A percentile compares a stretch with the other conserved stretches of the same genome.
Evolutionary conservation across 1,140 invertebrate species (phyloP).

Genomic region (Aphelinus certus): DNA sequence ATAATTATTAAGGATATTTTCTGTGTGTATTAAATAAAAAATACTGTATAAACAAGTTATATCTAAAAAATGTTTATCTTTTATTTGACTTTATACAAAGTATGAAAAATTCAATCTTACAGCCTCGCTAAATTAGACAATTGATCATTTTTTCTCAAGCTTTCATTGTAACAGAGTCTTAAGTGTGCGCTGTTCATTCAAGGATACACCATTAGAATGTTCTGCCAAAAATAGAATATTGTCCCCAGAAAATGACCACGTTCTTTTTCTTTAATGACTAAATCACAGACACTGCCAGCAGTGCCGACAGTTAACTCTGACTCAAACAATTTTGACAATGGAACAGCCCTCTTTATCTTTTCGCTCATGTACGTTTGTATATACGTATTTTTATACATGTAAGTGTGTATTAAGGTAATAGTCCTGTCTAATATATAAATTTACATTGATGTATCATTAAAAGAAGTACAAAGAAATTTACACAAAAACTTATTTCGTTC

Average conservation of each 20-base stretch:
- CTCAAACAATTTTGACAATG: constrained; percentile 27
- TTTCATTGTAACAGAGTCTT: no score
- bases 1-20: no score
- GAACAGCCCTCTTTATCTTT: constrained; percentile 43
- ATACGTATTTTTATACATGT: background rate
- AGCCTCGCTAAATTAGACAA: no score
- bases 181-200: no score
- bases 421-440: constrained; percentile 46
- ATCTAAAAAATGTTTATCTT: no score
- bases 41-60: no score
- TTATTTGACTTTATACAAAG: no score
- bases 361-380: background rate
- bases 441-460: constrained; percentile 53
- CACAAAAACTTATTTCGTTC: constrained; percentile 57
- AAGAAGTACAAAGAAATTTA: constrained; percentile 65
- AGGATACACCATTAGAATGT: no score
- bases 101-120: no score
- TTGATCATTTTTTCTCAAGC: no score
- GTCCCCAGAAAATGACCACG: background rate
- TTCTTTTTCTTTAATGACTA: constrained; percentile 4
- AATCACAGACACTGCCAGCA: constrained; percentile 54
- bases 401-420: constrained; percentile 4
- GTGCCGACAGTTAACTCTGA: constrained; percentile 45
- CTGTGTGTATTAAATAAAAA: no score
- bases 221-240: no score